Evolutionary conservation across 2,888 invertebrate species (phyloP).

Genomic region (Pyrocoelia pectoralis): DNA sequence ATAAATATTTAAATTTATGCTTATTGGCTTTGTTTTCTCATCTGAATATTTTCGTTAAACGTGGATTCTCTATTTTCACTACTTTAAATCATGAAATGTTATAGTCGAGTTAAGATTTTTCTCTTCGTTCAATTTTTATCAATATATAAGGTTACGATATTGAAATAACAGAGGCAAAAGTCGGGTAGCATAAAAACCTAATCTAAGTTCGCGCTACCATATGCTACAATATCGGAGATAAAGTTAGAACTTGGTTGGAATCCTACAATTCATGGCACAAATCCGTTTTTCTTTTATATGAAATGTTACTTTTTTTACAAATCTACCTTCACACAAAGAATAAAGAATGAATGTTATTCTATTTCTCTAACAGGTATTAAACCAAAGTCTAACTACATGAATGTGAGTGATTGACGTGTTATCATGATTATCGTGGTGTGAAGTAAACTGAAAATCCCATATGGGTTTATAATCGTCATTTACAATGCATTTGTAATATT

Average conservation of each 20-base stretch:
- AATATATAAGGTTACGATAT: slow-evolving; percentile 54
- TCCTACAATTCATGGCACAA: slow-evolving; percentile 31
- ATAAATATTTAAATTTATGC: slow-evolving; percentile 6
- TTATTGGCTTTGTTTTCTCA: slow-evolving; percentile 4
- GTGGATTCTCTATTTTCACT: background rate
- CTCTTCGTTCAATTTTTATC: slow-evolving; percentile 50
- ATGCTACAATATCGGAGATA: slow-evolving; percentile 49
- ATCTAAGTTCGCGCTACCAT: slow-evolving; percentile 53
- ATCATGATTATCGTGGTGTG: too few relatives aligned
- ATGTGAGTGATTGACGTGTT: background rate
- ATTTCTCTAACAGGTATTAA: background rate
- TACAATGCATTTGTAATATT: background rate
- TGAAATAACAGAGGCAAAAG: slow-evolving; percentile 52
- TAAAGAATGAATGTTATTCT: background rate
- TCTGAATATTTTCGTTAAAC: background rate
- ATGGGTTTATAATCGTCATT: background rate
- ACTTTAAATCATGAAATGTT: slow-evolving; percentile 42
- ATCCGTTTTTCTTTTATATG: slow-evolving; percentile 27
- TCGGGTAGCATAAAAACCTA: slow-evolving; percentile 52
- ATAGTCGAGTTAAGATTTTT: slow-evolving; percentile 46
- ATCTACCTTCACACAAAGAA: background rate
- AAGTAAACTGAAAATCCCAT: background rate
- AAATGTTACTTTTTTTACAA: slow-evolving; percentile 20
- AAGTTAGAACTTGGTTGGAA: slow-evolving; percentile 34
- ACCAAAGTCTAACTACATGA: background rate